Evolutionary conservation across 2,888 invertebrate genomes (phyloP).

Genomic region (Polymixis lichenea): DNA sequence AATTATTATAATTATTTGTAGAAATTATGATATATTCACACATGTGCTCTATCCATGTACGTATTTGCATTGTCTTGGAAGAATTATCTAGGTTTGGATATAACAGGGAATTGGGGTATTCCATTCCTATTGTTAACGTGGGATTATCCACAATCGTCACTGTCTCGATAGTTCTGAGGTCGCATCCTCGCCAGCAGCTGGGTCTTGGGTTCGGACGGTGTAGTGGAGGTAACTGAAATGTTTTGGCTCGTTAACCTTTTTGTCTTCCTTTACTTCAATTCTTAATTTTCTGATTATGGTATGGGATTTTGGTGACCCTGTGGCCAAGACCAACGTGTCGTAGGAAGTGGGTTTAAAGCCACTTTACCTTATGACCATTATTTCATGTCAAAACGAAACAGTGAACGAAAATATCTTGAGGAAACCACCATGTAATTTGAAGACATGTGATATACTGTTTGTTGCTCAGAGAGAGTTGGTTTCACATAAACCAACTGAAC

Average conservation of each 20-base stretch:
- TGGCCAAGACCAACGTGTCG: background rate
- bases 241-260: background rate
- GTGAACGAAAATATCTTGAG: too few relatives aligned
- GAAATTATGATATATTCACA: constrained; percentile 16
- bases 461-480: too few relatives aligned
- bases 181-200: background rate
- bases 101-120: background rate
- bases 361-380: background rate
- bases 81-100: background rate
- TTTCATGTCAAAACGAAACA: too few relatives aligned
- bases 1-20: background rate
- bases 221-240: background rate
- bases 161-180: too few relatives aligned
- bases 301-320: background rate
- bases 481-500: too few relatives aligned
- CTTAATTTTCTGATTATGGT: background rate
- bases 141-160: background rate
- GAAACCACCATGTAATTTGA: too few relatives aligned
- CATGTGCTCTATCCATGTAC: background rate
- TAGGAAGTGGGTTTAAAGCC: background rate
- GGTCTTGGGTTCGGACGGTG: background rate
- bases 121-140: background rate
- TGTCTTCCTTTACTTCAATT: background rate
- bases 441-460: too few relatives aligned
- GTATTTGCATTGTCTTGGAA: constrained; percentile 4